Conservation (phyloP, 1,140 invertebrate genomes). For the Solen grandis region DNA sequence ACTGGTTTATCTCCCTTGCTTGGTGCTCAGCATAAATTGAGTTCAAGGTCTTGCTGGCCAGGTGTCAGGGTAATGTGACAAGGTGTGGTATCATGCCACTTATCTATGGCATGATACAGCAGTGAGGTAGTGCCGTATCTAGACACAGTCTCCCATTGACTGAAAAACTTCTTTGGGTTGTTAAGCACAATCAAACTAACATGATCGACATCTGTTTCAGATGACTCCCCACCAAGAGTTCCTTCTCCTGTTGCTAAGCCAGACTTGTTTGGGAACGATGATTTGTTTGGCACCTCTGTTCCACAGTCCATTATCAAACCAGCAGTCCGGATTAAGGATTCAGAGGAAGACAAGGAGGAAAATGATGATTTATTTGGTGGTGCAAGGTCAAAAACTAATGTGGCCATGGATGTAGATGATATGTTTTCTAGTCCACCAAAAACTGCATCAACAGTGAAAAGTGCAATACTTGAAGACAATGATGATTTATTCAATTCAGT, state of each 20-base stretch:
- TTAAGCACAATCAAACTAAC: too few relatives aligned
- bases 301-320: constrained; percentile 1
- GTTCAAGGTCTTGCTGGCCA: too few relatives aligned
- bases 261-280: constrained; percentile 73
- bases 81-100: too few relatives aligned
- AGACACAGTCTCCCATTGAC: too few relatives aligned
- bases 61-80: too few relatives aligned
- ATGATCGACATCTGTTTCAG: constrained; percentile 14
- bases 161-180: too few relatives aligned
- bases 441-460: constrained; percentile 16
- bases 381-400: constrained; percentile 37
- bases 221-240: constrained; percentile 45
- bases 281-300: constrained; percentile 42
- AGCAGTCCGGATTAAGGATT: constrained; percentile 6
- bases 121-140: too few relatives aligned
- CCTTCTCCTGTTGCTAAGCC: constrained; percentile 52
- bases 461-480: constrained; percentile 33
- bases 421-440: constrained; percentile 43
- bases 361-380: constrained; percentile 59
- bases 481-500: constrained; percentile 63
- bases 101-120: too few relatives aligned
- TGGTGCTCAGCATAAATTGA: too few relatives aligned
- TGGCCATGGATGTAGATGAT: constrained; percentile 46
- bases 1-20: too few relatives aligned
- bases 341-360: constrained; percentile 22